A percentile compares a stretch with the other conserved stretches of the same genome.
Conservation (phyloP, 1,140 invertebrate genomes). For the Sycophaga agraensis region DNA sequence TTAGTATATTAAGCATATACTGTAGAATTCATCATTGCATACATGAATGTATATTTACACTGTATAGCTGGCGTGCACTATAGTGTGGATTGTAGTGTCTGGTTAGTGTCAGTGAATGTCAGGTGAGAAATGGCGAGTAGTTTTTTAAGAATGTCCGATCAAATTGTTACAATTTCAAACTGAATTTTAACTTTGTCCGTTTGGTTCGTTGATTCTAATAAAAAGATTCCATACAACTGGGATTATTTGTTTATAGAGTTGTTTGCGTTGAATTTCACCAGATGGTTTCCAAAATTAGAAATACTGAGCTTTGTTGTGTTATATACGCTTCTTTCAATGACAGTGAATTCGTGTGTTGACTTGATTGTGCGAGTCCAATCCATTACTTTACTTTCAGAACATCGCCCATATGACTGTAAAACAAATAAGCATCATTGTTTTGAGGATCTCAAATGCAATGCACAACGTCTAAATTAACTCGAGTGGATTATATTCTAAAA, state of each 20-base stretch:
- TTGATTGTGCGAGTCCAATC: neutral
- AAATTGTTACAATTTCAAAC: neutral
- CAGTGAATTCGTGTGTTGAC: slow-evolving; percentile 1
- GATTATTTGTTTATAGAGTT: neutral
- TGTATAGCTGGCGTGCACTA: too few relatives aligned
- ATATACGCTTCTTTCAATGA: slow-evolving; percentile 1
- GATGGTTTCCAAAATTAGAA: neutral
- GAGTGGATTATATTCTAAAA: neutral
- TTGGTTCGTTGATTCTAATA: neutral
- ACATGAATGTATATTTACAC: too few relatives aligned
- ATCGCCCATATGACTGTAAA: neutral
- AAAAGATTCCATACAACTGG: neutral
- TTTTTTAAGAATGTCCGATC: neutral
- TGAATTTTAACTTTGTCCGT: too few relatives aligned
- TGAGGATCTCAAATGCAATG: neutral
- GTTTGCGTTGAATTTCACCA: neutral
- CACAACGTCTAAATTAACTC: too few relatives aligned
- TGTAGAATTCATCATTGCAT: too few relatives aligned
- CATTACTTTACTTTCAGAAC: neutral
- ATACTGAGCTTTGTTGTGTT: neutral
- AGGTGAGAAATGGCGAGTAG: neutral
- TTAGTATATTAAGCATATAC: too few relatives aligned
- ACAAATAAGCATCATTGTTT: neutral
- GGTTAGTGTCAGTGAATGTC: too few relatives aligned
- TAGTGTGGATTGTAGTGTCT: too few relatives aligned